Conservation (phyloP, 2,888 invertebrate species). For the Vanessa cardui region DNA sequence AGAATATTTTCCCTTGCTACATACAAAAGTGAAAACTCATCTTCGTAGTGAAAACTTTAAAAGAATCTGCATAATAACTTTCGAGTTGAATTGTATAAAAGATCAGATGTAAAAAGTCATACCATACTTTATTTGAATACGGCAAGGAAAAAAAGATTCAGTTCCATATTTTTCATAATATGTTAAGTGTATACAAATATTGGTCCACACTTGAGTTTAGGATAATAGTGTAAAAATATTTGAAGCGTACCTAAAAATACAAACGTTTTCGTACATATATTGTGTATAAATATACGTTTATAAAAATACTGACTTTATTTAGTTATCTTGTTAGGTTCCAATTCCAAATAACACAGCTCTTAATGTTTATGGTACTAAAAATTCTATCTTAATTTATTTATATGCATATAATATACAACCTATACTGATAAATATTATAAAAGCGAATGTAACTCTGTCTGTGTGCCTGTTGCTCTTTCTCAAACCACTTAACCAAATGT, state of each 20-base stretch:
- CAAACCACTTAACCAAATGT: too few relatives aligned
- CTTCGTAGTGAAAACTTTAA: constrained; percentile 26
- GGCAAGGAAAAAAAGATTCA: not conserved
- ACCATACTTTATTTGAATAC: constrained; percentile 2
- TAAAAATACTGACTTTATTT: too few relatives aligned
- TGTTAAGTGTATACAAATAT: not conserved
- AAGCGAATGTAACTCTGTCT: too few relatives aligned
- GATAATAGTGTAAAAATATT: not conserved
- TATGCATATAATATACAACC: too few relatives aligned
- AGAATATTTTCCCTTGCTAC: constrained; percentile 12
- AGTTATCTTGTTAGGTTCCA: too few relatives aligned
- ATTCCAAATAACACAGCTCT: too few relatives aligned
- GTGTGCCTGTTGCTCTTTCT: too few relatives aligned
- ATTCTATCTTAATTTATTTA: too few relatives aligned
- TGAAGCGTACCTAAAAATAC: not conserved
- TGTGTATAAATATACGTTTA: too few relatives aligned
- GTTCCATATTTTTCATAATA: not conserved
- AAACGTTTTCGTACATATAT: too few relatives aligned
- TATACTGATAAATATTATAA: too few relatives aligned
- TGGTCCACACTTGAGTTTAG: not conserved
- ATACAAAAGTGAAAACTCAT: constrained; percentile 29
- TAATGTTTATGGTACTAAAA: too few relatives aligned
- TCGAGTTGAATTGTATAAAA: constrained; percentile 29
- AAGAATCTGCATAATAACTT: constrained; percentile 24
- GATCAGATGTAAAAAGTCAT: constrained; percentile 13